Evolutionary conservation across 2,797 vertebrate species (phyloP).

Genomic region (Schizothorax lantsangensis): DNA sequence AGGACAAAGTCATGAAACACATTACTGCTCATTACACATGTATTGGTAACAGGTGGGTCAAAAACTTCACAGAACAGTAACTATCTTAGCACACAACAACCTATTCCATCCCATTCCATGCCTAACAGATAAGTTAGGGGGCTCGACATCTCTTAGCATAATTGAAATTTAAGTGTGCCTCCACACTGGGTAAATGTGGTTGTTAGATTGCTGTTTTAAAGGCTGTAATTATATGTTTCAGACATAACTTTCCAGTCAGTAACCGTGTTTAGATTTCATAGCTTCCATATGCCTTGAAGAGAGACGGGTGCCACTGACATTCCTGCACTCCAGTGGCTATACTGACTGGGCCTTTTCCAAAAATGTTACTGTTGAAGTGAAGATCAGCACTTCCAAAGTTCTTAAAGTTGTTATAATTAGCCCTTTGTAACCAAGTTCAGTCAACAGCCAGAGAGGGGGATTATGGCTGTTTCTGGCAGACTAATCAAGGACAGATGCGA

Average conservation of each 20-base stretch:
- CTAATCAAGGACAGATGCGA: slow-evolving; percentile 73
- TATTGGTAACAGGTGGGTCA: slow-evolving; percentile 62
- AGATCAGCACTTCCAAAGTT: slow-evolving; percentile 57
- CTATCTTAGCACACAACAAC: neutral
- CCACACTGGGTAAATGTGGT: slow-evolving; percentile 1
- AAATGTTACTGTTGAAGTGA: slow-evolving; percentile 62
- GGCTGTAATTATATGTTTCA: slow-evolving; percentile 40
- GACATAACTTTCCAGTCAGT: slow-evolving; percentile 32
- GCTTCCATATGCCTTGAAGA: slow-evolving; percentile 36
- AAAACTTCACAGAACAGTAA: neutral
- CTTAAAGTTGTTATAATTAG: slow-evolving; percentile 65
- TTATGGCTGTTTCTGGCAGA: slow-evolving; percentile 62
- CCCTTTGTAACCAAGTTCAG: slow-evolving; percentile 46
- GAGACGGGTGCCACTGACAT: slow-evolving; percentile 52
- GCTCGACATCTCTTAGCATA: neutral
- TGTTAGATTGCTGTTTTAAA: slow-evolving; percentile 11
- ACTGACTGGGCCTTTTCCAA: slow-evolving; percentile 33
- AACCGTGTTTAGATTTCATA: slow-evolving; percentile 35
- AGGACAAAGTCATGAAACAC: slow-evolving; percentile 54
- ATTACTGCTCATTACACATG: slow-evolving; percentile 54
- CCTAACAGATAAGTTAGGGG: neutral
- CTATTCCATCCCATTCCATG: neutral
- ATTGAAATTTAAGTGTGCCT: slow-evolving; percentile 12
- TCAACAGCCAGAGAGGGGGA: slow-evolving; percentile 49
- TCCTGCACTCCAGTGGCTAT: slow-evolving; percentile 48